Evolutionary conservation across 2,113 vertebrate species (phyloP).

Genomic region (Solea senegalensis): DNA sequence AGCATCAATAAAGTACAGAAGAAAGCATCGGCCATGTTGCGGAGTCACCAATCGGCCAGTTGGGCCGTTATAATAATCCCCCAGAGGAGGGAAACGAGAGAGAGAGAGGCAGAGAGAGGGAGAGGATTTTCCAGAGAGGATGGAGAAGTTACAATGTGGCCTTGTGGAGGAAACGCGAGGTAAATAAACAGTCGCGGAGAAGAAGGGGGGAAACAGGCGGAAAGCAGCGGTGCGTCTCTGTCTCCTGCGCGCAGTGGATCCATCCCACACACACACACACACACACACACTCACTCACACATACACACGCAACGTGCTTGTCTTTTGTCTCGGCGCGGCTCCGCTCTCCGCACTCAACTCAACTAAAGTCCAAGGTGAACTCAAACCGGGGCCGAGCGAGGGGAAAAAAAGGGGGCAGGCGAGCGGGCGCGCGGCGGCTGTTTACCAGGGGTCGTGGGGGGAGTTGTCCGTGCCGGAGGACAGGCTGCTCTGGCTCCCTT

Average conservation of each 20-base stretch:
- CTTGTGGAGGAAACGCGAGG: conserved; percentile 48
- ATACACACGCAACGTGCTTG: conserved; percentile 71
- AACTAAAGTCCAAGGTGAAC: conserved; percentile 78
- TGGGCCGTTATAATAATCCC: conserved; percentile 83
- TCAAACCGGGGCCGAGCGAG: conserved; percentile 56
- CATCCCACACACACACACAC: conserved; percentile 73
- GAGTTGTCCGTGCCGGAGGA: conserved; percentile 91
- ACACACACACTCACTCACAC: conserved; percentile 16
- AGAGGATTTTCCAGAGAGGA: conserved; percentile 61
- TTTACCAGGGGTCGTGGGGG: conserved; percentile 94
- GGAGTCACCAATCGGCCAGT: conserved; percentile 76
- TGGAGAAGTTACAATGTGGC: conserved; percentile 75
- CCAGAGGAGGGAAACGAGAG: conserved; percentile 49
- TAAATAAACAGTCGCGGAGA: conserved; percentile 62
- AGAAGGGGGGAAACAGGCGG: conserved; percentile 24
- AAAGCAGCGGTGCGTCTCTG: conserved; percentile 63
- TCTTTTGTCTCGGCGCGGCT: conserved; percentile 82
- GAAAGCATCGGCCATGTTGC: conserved; percentile 85
- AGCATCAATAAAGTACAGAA: conserved; percentile 75
- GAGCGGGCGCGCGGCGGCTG: conserved; percentile 28
- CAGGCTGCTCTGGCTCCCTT: conserved; percentile 94
- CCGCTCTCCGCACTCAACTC: conserved; percentile 73
- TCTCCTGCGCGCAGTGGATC: conserved; percentile 69
- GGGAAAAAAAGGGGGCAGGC: conserved; percentile 18
- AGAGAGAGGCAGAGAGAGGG: conserved; percentile 4